phyloP scores from a whole-genome alignment of 2,888 invertebrate genomes.

The Standfussiana lucernea region DNA sequence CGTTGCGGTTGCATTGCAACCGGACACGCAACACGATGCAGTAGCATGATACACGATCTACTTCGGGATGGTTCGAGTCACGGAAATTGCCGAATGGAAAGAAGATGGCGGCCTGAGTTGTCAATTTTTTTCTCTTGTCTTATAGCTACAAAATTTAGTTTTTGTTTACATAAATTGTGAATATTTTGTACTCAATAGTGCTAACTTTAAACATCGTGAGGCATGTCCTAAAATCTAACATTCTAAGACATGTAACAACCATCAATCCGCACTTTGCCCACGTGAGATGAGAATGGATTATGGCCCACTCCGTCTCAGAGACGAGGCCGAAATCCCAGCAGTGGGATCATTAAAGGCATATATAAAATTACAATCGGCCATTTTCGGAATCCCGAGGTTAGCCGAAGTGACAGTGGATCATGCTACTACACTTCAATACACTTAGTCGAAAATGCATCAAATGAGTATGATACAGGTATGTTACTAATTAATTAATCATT shows the following conservation, averaged over 20 bases:
- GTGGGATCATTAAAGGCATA: not conserved
- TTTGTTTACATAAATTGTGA: not conserved
- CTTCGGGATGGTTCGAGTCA: conserved; percentile 6
- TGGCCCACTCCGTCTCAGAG: not conserved
- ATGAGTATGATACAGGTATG: conserved; percentile 89
- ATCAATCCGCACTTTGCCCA: not conserved
- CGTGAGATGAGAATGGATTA: not conserved
- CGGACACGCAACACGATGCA: conserved; percentile 61
- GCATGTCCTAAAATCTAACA: not conserved
- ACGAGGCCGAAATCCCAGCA: not conserved
- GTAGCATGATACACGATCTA: conserved; percentile 47
- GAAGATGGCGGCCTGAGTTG: not conserved
- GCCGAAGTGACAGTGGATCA: conserved; percentile 41
- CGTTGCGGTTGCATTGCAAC: conserved; percentile 64
- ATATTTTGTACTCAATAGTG: conserved; percentile 3
- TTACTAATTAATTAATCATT: conserved; percentile 69
- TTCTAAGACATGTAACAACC: not conserved
- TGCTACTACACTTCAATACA: conserved; percentile 62
- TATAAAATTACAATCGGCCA: too few species aligned
- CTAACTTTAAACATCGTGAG: not conserved
- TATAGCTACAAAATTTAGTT: not conserved
- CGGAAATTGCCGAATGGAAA: conserved; percentile 22
- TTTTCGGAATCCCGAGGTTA: conserved; percentile 17
- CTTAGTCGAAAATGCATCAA: conserved; percentile 85
- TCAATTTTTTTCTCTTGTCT: not conserved